Base-by-base conservation (phyloP, 2,797 vertebrate genomes). In the Megalops cyprinoides region DNA sequence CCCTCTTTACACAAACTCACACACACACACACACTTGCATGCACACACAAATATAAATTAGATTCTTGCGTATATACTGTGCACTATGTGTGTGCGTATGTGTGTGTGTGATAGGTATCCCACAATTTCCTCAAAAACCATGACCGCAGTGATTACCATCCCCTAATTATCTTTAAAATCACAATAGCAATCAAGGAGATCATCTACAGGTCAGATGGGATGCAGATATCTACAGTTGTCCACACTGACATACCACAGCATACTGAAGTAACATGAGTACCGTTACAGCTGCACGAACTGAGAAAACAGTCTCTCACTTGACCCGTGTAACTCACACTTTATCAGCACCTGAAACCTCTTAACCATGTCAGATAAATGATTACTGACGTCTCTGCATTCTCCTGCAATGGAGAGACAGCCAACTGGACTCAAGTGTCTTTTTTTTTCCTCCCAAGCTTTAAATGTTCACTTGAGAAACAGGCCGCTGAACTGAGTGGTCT, bases 261-360 rank as follows among this genome's bases (percentile, higher is more conserved):
- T 77, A 58, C 74, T 77, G 71, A 44, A 74, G 48, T 37, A 51
- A 76, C 53, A 12, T 48, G 67, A 73, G 7, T 31, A 23, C n/a
- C 25, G 74, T 53, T 55, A 48, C 65, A 69, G 69, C 23, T 65
- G 79, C 25, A 12, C 58, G 69, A 15, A 18, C 15, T 34, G 53
- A 78, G 42, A 75, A 76, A 42, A 23, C 77, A 77, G 10, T 69
- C 60, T 77, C 77, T 79, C 81, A 78, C 78, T 81, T 77, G 49
- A 82, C 74, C 76, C 56, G 55, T 51, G 46, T 60, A 79, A 42
- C 79, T 82, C n/a, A 71, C 42, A 78, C 76, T 81, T 84, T 42
- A 58, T 55, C 37, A 65, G 42, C 85, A 83, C 81, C 76, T 83
- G 83, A 84, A 81, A 55, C 56, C 79, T 81, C 65, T 87, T 84